Evolutionary conservation across 37 sponge, comb jelly and placozoan species (phyloP), one percentile per base, ranked within the genome.

Genomic region (Crambe crambe): DNA sequence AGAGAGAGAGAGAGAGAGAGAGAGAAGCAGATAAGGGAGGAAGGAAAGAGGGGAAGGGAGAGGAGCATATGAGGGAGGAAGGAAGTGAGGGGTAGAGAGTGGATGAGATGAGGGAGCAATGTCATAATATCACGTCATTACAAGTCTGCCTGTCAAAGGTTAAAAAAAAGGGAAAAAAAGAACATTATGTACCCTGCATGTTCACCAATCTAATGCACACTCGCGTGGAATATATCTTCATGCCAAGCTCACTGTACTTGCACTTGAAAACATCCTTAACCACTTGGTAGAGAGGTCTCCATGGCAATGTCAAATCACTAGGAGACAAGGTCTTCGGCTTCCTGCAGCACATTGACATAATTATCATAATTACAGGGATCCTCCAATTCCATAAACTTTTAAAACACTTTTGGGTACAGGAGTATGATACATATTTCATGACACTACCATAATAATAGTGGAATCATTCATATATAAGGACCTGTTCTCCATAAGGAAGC

Each of bases 241-340:
- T 88, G 56, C 87, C 87, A 32, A 82, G 56, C 20, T 82, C 59
- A 58, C 68, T 58, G 34, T 31, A 77, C 68, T 94, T 88, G 3
- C 84, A 83, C 40, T 74, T 44, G 66, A 83, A 88, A 18, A 93
- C 72, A 30, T 88, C 79, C 56, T 83, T 23, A 25, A 74, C 73
- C n/a, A 92, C 77, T n/a, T 80, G 31, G 58, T 93, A 93, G 20
- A 98, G 79, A 25, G 98, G 98, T 47, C 83, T 64, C 98, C 98
- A 98, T 44, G 92, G 93, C 31, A 98, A 68, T 20, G 26, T 51
- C 21, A 98, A 79, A 30, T 98, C 98, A 31, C 82, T 70, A 6
- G 89, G 76, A 1, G 96, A 78, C 32, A 98, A 36, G 30, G 85
- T 69, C 41, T 83, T 85, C 39, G 51, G 54, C 47, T 92, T 92